Conservation (phyloP, 2,113 vertebrate species). For the Thinocorus orbignyianus region DNA sequence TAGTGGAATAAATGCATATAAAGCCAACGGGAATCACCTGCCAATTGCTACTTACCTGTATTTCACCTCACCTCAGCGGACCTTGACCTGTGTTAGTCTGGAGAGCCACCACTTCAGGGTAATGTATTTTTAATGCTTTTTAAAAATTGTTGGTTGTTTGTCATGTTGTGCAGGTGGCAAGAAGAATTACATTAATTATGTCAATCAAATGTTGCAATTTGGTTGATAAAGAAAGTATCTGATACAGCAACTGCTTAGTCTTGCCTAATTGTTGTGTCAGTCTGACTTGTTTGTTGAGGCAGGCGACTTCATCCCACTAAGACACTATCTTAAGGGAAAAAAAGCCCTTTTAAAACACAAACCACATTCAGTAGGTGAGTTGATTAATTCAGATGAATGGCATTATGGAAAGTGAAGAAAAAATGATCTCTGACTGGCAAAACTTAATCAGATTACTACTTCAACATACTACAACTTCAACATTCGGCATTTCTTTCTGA, state of each 20-base stretch:
- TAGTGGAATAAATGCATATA: neutral
- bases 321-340: neutral
- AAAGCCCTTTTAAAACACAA: neutral
- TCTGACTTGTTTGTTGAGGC: constrained; percentile 31
- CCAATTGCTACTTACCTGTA: neutral
- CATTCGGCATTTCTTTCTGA: neutral
- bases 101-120: neutral
- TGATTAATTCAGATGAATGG: constrained; percentile 25
- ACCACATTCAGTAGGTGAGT: neutral
- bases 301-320: neutral
- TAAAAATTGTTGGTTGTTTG: neutral
- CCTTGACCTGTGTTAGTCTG: neutral
- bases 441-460: constrained; percentile 1
- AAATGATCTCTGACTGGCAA: neutral
- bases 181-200: constrained; percentile 37
- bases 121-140: neutral
- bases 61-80: neutral
- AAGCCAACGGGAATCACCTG: neutral
- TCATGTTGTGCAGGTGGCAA: neutral
- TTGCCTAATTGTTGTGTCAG: constrained; percentile 7
- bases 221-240: neutral
- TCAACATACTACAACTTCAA: neutral
- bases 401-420: neutral
- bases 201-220: constrained; percentile 29
- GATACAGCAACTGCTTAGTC: neutral